Conservation (phyloP, 2,888 invertebrate genomes). For the Embidobia sp. region DNA sequence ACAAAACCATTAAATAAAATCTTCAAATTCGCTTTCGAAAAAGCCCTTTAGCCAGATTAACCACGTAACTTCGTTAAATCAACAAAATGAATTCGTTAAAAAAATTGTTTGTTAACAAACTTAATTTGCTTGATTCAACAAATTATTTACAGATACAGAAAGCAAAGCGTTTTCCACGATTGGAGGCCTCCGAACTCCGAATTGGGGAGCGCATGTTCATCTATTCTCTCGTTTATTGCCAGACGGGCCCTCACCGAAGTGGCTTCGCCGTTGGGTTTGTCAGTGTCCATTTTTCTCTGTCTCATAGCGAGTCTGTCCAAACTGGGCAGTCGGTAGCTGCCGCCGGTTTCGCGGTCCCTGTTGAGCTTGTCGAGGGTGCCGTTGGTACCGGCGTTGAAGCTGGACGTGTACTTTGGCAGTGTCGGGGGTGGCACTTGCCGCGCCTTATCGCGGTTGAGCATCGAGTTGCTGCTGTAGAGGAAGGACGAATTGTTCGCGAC, state of each 20-base stretch:
- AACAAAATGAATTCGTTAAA: no score
- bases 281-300: conserved; percentile 90
- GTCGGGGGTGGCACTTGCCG: conserved; percentile 90
- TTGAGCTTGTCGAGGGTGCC: conserved; percentile 84
- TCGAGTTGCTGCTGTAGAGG: conserved; percentile 77
- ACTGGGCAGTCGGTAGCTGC: conserved; percentile 90
- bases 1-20: no score
- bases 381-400: conserved; percentile 88
- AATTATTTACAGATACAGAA: no score
- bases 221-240: background rate
- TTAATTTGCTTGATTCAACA: no score
- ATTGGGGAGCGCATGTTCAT: no score
- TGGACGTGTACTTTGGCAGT: conserved; percentile 89
- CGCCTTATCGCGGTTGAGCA: conserved; percentile 75
- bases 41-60: no score
- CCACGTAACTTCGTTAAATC: no score
- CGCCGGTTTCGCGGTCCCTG: conserved; percentile 87
- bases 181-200: no score
- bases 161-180: no score
- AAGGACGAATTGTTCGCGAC: conserved; percentile 78
- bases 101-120: no score
- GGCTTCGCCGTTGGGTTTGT: conserved; percentile 82
- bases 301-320: conserved; percentile 91
- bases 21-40: no score
- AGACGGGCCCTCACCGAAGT: conserved; percentile 76